Percentiles rank a stretch among this genome's conserved stretches.
Conservation (phyloP, 2,797 vertebrate species). For the Mergus octosetaceus region DNA sequence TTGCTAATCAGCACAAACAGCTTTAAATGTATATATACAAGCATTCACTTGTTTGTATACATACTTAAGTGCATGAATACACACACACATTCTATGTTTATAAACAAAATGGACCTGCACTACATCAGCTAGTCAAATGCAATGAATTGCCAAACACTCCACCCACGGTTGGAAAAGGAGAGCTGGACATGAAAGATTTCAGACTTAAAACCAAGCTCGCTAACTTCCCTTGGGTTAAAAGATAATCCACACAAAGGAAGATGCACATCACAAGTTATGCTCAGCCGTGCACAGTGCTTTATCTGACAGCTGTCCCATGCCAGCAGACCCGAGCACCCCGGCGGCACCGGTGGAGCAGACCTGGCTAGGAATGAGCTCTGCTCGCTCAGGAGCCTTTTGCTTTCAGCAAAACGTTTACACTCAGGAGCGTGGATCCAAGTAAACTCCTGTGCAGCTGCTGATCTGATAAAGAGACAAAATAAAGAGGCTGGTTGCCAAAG, state of each 20-base stretch:
- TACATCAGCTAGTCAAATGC: background rate
- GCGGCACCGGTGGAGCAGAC: accelerated
- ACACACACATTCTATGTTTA: accelerated
- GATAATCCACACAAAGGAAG: background rate
- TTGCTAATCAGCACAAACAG: accelerated
- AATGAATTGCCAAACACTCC: accelerated
- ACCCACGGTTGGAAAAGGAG: background rate
- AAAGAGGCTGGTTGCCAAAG: background rate
- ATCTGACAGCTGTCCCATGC: accelerated
- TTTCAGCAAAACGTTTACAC: background rate
- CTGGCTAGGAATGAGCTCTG: accelerated
- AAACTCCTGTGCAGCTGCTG: background rate
- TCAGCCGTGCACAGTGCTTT: background rate
- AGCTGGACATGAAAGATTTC: background rate
- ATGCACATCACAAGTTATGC: accelerated
- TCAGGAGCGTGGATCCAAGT: background rate
- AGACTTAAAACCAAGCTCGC: background rate
- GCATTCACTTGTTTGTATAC: accelerated
- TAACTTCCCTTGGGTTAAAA: background rate
- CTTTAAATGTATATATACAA: background rate
- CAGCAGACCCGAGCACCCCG: background rate
- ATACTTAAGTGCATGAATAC: background rate
- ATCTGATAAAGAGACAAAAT: background rate
- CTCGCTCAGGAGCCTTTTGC: accelerated
- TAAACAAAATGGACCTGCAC: accelerated